Evolutionary conservation across 2,113 vertebrate species (phyloP).

Genomic region (Xiphorhynchus elegans): DNA sequence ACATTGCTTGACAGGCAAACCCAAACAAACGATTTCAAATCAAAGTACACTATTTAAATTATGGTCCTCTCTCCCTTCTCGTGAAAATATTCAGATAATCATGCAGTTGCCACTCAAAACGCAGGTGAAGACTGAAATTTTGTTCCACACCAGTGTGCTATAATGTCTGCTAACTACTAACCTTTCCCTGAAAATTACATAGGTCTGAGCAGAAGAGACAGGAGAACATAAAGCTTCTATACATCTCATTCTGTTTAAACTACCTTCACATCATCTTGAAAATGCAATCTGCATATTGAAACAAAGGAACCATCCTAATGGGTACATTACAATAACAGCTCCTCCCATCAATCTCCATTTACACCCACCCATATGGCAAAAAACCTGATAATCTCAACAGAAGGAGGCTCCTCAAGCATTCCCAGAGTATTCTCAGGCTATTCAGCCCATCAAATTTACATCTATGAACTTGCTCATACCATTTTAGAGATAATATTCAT

Average conservation of each 20-base stretch:
- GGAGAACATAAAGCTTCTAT: not conserved
- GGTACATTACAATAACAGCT: not conserved
- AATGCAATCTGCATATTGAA: constrained; percentile 15
- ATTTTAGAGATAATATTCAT: constrained; percentile 17
- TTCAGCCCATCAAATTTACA: not conserved
- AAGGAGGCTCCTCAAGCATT: not conserved
- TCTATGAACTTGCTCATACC: not conserved
- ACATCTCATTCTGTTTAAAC: not conserved
- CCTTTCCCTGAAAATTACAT: not conserved
- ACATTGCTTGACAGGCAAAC: not conserved
- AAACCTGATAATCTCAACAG: not conserved
- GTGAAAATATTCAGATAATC: not conserved
- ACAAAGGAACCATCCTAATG: constrained; percentile 5
- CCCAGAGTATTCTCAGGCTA: not conserved
- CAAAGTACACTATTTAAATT: not conserved
- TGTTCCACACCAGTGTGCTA: not conserved
- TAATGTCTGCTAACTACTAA: not conserved
- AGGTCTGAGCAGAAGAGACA: not conserved
- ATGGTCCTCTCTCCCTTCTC: not conserved
- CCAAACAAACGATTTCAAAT: not conserved
- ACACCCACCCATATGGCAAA: constrained; percentile 12
- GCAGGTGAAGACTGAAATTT: not conserved
- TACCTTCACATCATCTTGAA: not conserved
- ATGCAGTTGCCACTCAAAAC: not conserved
- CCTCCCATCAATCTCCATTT: constrained; percentile 31